These are phyloP conservation scores for Eupelmus urozonus DNA, from an alignment of 2,888 invertebrate species.

Conservation along the genomic window DNA sequence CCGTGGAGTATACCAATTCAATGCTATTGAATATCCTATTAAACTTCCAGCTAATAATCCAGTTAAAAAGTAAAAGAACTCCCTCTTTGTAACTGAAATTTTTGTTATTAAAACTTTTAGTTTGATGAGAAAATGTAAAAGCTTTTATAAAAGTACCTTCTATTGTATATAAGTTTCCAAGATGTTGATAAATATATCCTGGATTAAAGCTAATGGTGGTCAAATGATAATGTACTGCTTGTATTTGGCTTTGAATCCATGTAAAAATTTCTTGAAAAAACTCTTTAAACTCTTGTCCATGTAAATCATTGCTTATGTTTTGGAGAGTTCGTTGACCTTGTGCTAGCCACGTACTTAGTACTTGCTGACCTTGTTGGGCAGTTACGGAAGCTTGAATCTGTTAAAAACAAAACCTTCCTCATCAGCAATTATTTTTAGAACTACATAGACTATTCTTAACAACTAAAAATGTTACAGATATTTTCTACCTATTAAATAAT, in stretches of 20 bases:
- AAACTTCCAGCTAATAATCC: constrained; percentile 77
- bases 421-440: too few species aligned
- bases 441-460: too few species aligned
- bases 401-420: constrained; percentile 43
- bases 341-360: constrained; percentile 64
- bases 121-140: not conserved
- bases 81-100: constrained; percentile 76
- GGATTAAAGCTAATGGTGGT: constrained; percentile 65
- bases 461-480: too few species aligned
- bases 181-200: constrained; percentile 67
- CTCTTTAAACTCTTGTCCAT: constrained; percentile 65
- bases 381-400: constrained; percentile 69
- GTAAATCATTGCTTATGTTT: constrained; percentile 65
- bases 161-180: constrained; percentile 62
- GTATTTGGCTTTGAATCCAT: constrained; percentile 66
- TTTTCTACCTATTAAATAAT: too few species aligned
- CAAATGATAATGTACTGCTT: constrained; percentile 61
- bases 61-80: constrained; percentile 76
- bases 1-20: constrained; percentile 70
- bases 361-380: constrained; percentile 70
- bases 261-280: constrained; percentile 62
- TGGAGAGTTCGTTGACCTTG: constrained; percentile 65
- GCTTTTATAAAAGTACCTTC: constrained; percentile 65
- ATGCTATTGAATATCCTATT: constrained; percentile 76
- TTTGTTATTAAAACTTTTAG: not conserved